Percentiles rank a stretch among this genome's conserved stretches.
phyloP scores from a whole-genome alignment of 2,888 invertebrate genomes.

The Polymixis lichenea region DNA sequence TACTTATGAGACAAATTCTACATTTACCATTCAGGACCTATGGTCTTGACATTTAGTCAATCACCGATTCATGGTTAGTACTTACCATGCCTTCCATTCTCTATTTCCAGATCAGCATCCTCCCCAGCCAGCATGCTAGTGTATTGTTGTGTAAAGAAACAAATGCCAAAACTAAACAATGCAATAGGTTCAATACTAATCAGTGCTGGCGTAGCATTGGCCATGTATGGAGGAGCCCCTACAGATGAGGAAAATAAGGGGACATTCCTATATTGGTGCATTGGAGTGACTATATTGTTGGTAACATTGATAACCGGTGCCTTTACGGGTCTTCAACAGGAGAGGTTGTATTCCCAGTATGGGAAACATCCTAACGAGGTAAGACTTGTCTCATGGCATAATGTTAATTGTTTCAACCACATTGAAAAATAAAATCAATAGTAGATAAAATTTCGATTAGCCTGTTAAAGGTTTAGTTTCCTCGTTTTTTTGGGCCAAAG shows the following conservation, averaged over 20 bases:
- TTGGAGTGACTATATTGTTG: constrained; percentile 82
- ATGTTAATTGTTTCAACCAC: no score
- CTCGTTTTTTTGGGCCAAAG: no score
- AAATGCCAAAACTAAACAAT: constrained; percentile 78
- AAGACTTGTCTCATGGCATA: constrained; percentile 7
- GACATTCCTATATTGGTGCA: constrained; percentile 82
- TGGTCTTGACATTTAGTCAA: not conserved
- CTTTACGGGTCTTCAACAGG: constrained; percentile 86
- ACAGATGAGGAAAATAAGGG: constrained; percentile 78
- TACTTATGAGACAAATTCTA: not conserved
- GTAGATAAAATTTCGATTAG: not conserved
- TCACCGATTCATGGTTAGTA: not conserved
- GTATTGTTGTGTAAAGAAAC: constrained; percentile 81
- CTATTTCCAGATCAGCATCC: constrained; percentile 82
- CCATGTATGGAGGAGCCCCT: constrained; percentile 85
- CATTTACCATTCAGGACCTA: not conserved
- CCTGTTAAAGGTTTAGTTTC: not conserved
- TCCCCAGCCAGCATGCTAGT: constrained; percentile 87
- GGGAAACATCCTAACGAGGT: constrained; percentile 88
- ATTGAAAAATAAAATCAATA: not conserved
- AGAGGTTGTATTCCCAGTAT: constrained; percentile 82
- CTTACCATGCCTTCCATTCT: not conserved
- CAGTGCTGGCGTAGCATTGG: constrained; percentile 81
- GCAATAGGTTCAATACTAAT: constrained; percentile 84
- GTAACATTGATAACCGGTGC: constrained; percentile 83